A percentile compares a stretch with the other conserved stretches of the same genome.
phyloP scores from a whole-genome alignment of 2,888 invertebrate genomes.

The Polietes domitor region DNA sequence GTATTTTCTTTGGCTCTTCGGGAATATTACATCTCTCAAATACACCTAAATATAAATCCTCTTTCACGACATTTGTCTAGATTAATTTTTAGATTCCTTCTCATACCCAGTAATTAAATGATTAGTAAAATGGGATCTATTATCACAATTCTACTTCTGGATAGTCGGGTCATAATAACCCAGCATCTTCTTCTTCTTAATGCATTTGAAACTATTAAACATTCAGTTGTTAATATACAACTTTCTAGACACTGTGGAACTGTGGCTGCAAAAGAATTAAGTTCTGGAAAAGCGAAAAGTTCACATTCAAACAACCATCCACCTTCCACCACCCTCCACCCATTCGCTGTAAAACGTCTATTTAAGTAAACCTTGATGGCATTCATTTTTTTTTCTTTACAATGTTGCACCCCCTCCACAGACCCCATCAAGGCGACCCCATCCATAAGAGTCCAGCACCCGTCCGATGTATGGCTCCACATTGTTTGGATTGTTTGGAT shows the following conservation, averaged over 20 bases:
- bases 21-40: too few relatives aligned
- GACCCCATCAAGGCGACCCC: background rate
- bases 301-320: background rate
- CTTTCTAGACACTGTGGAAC: background rate
- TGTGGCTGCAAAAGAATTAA: too few relatives aligned
- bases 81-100: too few relatives aligned
- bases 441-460: background rate
- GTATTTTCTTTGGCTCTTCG: too few relatives aligned
- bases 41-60: too few relatives aligned
- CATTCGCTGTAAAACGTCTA: background rate
- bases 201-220: background rate
- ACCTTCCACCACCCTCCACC: background rate
- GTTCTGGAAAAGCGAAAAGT: background rate
- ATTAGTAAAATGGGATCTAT: too few relatives aligned
- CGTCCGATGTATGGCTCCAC: background rate
- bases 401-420: too few relatives aligned
- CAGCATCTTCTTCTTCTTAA: too few relatives aligned
- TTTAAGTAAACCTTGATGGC: background rate
- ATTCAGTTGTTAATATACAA: background rate
- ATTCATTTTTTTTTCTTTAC: background rate
- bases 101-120: too few relatives aligned
- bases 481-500: constrained; percentile 11
- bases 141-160: too few relatives aligned
- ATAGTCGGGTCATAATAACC: too few relatives aligned
- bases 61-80: too few relatives aligned